Evolutionary conservation across 2,888 invertebrate genomes (phyloP).

Genomic region (Ophioninae sp.): DNA sequence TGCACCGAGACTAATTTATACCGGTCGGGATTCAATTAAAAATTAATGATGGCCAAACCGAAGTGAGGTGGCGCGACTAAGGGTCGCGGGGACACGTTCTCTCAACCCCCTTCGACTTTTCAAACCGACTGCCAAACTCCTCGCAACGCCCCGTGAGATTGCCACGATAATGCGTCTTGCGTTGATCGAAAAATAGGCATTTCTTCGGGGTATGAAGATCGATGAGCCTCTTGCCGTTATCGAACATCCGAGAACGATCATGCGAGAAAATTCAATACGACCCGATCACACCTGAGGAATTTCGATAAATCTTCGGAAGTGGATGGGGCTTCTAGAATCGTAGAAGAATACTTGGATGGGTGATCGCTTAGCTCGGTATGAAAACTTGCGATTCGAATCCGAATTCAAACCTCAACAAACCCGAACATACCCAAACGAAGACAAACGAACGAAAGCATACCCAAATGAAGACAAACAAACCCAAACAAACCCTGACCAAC

Average conservation of each 20-base stretch:
- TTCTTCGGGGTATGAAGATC: neutral
- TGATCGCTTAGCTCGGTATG: too few species aligned
- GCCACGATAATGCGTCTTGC: conserved; percentile 1
- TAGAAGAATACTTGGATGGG: too few species aligned
- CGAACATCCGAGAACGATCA: neutral
- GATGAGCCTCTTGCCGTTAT: neutral
- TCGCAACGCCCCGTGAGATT: conserved; percentile 12
- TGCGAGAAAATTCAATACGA: neutral
- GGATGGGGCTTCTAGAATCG: neutral
- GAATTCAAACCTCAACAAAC: too few species aligned
- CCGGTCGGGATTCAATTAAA: conserved; percentile 73
- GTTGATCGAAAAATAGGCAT: conserved; percentile 21
- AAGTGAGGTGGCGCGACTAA: neutral
- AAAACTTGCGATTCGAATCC: too few species aligned
- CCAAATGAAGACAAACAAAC: too few species aligned
- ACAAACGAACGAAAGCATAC: too few species aligned
- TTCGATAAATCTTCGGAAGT: neutral
- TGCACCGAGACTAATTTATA: conserved; percentile 69
- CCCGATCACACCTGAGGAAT: neutral
- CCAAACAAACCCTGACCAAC: too few species aligned
- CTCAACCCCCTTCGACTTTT: conserved; percentile 13
- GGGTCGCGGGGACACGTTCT: neutral
- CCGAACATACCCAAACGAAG: too few species aligned
- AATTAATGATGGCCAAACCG: conserved; percentile 45
- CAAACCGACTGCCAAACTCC: neutral